These are phyloP conservation scores for Calephelis perditalis DNA, from an alignment of 2,888 invertebrate species.

Conservation along the genomic window DNA sequence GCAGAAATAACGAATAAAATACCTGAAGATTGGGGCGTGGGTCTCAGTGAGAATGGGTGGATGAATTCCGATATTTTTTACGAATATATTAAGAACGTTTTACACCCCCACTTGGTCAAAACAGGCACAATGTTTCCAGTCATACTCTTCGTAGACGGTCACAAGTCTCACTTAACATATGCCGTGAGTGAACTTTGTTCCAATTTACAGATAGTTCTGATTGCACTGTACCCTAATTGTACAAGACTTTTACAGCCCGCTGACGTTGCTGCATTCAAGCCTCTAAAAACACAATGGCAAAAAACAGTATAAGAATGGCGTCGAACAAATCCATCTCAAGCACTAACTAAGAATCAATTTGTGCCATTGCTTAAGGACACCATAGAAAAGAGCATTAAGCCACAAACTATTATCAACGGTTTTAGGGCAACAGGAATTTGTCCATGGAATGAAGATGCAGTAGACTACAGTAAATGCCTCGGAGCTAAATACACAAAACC, in stretches of 20 bases:
- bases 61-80: constrained; percentile 12
- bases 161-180: constrained; percentile 22
- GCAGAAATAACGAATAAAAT: constrained; percentile 8
- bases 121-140: constrained; percentile 36
- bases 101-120: constrained; percentile 36
- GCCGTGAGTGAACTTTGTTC: constrained; percentile 28
- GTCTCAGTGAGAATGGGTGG: constrained; percentile 9
- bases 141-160: constrained; percentile 43
- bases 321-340: constrained; percentile 22
- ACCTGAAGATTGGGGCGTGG: constrained; percentile 9
- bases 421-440: constrained; percentile 29
- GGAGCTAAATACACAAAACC: constrained; percentile 15
- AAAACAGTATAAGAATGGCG: constrained; percentile 29
- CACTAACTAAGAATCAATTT: constrained; percentile 27
- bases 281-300: constrained; percentile 30
- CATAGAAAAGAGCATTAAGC: constrained; percentile 24
- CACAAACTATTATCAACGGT: constrained; percentile 28
- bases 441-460: constrained; percentile 28
- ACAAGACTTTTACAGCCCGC: constrained; percentile 31
- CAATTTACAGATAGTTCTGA: constrained; percentile 20
- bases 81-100: constrained; percentile 21
- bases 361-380: constrained; percentile 28
- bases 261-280: constrained; percentile 32
- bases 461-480: constrained; percentile 25
- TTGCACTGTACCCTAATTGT: constrained; percentile 31